Percentiles rank a stretch among this genome's conserved stretches.
Conservation (phyloP, 2,888 invertebrate genomes). For the Sinelater perroti region DNA sequence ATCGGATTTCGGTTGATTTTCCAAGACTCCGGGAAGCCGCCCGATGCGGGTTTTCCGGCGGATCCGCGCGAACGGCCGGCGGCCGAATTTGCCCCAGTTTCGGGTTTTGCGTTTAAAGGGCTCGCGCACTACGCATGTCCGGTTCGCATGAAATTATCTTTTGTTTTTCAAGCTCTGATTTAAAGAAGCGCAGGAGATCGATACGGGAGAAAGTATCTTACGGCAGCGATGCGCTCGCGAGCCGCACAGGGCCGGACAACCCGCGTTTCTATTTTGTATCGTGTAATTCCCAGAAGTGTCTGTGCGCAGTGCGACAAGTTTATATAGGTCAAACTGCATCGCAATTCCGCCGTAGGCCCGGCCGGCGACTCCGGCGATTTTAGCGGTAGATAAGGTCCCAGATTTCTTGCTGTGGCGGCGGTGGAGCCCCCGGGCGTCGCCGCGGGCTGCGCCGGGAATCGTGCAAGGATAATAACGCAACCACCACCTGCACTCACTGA, state of each 20-base stretch:
- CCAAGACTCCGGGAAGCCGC: background rate
- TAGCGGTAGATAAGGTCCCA: constrained; percentile 25
- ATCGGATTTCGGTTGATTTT: background rate
- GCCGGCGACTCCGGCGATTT: constrained; percentile 5
- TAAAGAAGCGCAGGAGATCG: too few species aligned
- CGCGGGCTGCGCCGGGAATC: constrained; percentile 15
- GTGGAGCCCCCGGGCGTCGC: constrained; percentile 16
- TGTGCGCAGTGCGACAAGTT: constrained; percentile 34
- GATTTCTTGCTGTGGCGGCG: constrained; percentile 34
- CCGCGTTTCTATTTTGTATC: constrained; percentile 34
- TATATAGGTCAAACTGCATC: constrained; percentile 32
- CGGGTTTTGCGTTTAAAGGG: too few species aligned
- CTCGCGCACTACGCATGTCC: too few species aligned
- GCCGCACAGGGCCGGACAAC: constrained; percentile 20
- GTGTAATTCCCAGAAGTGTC: constrained; percentile 39
- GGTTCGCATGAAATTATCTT: too few species aligned
- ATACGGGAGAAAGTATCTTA: too few species aligned
- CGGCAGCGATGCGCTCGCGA: too few species aligned
- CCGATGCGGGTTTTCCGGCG: too few species aligned
- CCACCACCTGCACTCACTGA: too few species aligned
- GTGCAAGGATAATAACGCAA: constrained; percentile 19
- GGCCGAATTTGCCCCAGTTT: too few species aligned
- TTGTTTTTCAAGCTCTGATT: too few species aligned
- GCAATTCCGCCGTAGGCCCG: too few species aligned
- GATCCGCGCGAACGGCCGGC: too few species aligned